phyloP scores from a whole-genome alignment of 2,888 invertebrate species.

The Octonoba sinensis region DNA sequence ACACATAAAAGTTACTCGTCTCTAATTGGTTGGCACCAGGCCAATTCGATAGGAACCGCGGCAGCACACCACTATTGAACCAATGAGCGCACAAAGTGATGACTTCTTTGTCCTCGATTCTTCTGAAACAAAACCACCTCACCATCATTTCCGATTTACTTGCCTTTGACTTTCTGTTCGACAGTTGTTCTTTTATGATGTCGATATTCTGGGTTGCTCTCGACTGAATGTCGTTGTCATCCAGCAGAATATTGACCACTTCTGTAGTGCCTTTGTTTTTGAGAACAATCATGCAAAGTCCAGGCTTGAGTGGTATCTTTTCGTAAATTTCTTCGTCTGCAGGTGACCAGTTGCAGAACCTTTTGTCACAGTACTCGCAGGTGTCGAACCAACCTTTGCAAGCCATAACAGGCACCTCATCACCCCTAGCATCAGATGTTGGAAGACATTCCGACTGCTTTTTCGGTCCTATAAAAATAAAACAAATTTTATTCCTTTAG shows the following conservation, averaged over 20 bases:
- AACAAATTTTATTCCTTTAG: too few relatives aligned
- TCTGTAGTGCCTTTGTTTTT: constrained; percentile 30
- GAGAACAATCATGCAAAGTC: constrained; percentile 29
- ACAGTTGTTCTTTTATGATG: constrained; percentile 5
- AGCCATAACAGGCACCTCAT: constrained; percentile 15
- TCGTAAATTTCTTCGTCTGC: constrained; percentile 27
- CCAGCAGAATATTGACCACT: constrained; percentile 28
- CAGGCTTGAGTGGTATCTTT: constrained; percentile 44
- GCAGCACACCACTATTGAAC: constrained; percentile 42
- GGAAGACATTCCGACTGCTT: too few relatives aligned
- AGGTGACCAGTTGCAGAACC: constrained; percentile 34
- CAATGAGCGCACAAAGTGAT: constrained; percentile 42
- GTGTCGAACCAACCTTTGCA: constrained; percentile 40
- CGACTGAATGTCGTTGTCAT: constrained; percentile 20
- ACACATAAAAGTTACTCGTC: constrained; percentile 12
- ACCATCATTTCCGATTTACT: constrained; percentile 31
- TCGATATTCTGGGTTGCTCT: constrained; percentile 8
- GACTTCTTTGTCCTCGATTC: constrained; percentile 37
- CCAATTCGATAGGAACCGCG: constrained; percentile 20
- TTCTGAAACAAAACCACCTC: constrained; percentile 43
- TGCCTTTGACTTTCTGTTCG: constrained; percentile 43
- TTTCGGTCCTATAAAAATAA: too few relatives aligned
- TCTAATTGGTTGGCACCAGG: constrained; percentile 21
- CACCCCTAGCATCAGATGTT: background rate
- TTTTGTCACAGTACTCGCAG: constrained; percentile 50